These are phyloP conservation scores for Mycetomoellerius zeteki DNA, from an alignment of 1,140 invertebrate genomes.

Conservation along the genomic window DNA sequence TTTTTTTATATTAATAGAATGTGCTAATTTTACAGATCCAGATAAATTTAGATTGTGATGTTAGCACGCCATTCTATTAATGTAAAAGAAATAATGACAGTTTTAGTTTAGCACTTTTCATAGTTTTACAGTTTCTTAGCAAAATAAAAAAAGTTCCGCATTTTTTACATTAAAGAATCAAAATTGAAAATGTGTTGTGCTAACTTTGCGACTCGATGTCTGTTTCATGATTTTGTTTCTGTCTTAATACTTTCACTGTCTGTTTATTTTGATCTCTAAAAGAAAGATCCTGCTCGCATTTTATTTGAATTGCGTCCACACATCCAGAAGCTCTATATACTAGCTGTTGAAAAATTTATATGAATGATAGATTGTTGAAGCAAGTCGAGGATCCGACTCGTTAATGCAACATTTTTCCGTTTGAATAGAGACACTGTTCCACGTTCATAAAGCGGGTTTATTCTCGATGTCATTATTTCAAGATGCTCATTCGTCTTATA, in stretches of 20 bases:
- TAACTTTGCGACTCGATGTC: background rate
- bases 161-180: too few relatives aligned
- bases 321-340: background rate
- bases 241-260: background rate
- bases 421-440: conserved; percentile 7
- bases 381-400: background rate
- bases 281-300: background rate
- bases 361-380: conserved; percentile 25
- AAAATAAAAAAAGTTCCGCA: too few relatives aligned
- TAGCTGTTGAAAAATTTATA: conserved; percentile 19
- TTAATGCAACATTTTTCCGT: conserved; percentile 16
- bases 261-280: background rate
- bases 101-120: too few relatives aligned
- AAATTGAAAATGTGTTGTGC: too few relatives aligned
- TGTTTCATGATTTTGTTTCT: background rate
- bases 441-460: conserved; percentile 27
- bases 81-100: too few relatives aligned
- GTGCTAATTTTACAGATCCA: too few relatives aligned
- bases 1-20: too few relatives aligned
- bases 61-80: too few relatives aligned
- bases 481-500: conserved; percentile 22
- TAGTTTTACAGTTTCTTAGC: too few relatives aligned
- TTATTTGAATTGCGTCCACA: background rate
- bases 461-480: conserved; percentile 50
- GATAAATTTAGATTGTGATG: too few relatives aligned